Evolutionary conservation across 2,888 invertebrate genomes (phyloP).

Genomic region (Deilephila porcellus): DNA sequence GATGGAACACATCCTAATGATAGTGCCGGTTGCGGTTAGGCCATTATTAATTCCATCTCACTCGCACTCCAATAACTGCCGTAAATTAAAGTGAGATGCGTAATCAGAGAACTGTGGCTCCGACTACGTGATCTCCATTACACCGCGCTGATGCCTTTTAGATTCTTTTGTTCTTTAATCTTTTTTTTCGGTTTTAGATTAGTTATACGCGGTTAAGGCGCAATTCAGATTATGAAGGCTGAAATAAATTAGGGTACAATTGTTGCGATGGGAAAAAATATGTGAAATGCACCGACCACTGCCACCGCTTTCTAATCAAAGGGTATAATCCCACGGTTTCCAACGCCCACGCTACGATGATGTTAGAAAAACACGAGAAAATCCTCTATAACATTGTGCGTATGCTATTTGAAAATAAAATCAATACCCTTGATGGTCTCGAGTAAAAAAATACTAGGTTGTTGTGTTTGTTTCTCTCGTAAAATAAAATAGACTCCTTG

Average conservation of each 20-base stretch:
- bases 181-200: constrained; percentile 68
- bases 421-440: no score
- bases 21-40: constrained; percentile 76
- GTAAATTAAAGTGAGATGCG: constrained; percentile 73
- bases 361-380: no score
- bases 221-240: constrained; percentile 33
- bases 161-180: constrained; percentile 68
- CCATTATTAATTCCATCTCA: constrained; percentile 76
- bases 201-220: constrained; percentile 65
- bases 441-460: not conserved
- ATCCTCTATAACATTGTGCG: not conserved
- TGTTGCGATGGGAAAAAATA: constrained; percentile 35
- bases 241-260: constrained; percentile 37
- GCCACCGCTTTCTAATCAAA: not conserved
- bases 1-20: constrained; percentile 77
- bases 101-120: constrained; percentile 71
- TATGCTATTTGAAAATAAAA: not conserved
- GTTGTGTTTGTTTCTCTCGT: not conserved
- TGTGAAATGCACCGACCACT: constrained; percentile 12
- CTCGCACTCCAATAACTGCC: constrained; percentile 61
- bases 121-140: constrained; percentile 83
- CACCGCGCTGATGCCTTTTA: constrained; percentile 73
- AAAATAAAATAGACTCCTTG: not conserved
- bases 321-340: constrained; percentile 11
- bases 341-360: not conserved